phyloP scores from a whole-genome alignment of 2,797 vertebrate species.

The Lithobates pipiens region DNA sequence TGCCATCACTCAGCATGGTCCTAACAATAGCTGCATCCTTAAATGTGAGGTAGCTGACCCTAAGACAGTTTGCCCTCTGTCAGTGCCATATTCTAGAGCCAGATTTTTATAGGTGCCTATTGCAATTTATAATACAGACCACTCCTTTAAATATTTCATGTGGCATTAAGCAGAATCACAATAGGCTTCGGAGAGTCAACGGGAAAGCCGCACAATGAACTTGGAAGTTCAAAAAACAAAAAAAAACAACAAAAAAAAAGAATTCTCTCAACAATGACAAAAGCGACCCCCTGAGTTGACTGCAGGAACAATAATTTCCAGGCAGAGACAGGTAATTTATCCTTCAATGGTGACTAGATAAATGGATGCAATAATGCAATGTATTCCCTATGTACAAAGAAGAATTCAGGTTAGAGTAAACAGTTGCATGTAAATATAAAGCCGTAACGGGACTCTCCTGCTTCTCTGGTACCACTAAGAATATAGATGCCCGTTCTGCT shows the following conservation, averaged over 20 bases:
- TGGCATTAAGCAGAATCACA: background rate
- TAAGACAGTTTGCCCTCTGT: background rate
- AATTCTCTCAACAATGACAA: constrained; percentile 28
- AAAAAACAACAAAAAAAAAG: background rate
- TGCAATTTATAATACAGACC: background rate
- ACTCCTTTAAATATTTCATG: background rate
- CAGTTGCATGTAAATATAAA: background rate
- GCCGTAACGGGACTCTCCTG: background rate
- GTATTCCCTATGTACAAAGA: background rate
- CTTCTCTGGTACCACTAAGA: background rate
- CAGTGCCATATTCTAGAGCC: too few relatives aligned
- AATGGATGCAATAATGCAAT: constrained; percentile 4
- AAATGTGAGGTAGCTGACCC: background rate
- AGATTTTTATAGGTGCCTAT: background rate
- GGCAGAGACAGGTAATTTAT: constrained; percentile 14
- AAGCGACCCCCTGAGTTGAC: constrained; percentile 43
- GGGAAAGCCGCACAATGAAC: background rate
- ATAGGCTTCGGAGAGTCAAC: background rate
- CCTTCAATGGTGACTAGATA: constrained; percentile 16
- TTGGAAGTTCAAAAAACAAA: constrained; percentile 1
- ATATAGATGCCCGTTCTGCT: background rate
- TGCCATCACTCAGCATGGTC: background rate
- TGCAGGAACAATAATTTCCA: background rate
- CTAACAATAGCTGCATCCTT: background rate
- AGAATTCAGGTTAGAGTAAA: background rate